Conservation (phyloP, 2,888 invertebrate species). For the Latrodectus elegans region DNA sequence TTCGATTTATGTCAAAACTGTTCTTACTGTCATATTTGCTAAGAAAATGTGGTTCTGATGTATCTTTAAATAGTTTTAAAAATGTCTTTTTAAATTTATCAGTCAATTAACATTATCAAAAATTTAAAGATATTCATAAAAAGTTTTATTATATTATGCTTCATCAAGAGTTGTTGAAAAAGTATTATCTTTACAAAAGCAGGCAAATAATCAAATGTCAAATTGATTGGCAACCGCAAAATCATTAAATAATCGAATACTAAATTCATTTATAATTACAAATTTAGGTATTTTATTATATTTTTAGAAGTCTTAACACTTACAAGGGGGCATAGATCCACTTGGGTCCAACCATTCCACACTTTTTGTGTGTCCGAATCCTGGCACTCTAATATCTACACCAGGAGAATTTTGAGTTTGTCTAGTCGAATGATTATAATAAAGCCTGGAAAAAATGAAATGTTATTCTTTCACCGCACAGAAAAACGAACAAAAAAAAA, state of each 20-base stretch:
- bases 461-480: conserved; percentile 9
- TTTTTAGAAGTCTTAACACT: not conserved
- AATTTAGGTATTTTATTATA: not conserved
- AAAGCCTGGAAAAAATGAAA: conserved; percentile 78
- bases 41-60: too few species aligned
- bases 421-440: conserved; percentile 88
- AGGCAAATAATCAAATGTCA: too few species aligned
- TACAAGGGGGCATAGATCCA: conserved; percentile 74
- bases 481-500: not conserved
- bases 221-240: too few species aligned
- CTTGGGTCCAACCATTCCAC: conserved; percentile 98
- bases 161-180: too few species aligned
- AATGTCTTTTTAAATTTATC: too few species aligned
- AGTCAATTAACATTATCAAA: too few species aligned
- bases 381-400: conserved; percentile 87
- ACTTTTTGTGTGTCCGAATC: conserved; percentile 89
- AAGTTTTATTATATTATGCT: too few species aligned
- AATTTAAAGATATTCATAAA: too few species aligned
- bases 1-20: too few species aligned
- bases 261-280: not conserved
- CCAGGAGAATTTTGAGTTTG: conserved; percentile 87
- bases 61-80: too few species aligned
- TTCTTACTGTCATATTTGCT: too few species aligned
- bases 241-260: not conserved
- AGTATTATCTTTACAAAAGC: too few species aligned